These are phyloP conservation scores for Natrix natrix DNA, from an alignment of 2,797 vertebrate genomes.

Conservation along the genomic window DNA sequence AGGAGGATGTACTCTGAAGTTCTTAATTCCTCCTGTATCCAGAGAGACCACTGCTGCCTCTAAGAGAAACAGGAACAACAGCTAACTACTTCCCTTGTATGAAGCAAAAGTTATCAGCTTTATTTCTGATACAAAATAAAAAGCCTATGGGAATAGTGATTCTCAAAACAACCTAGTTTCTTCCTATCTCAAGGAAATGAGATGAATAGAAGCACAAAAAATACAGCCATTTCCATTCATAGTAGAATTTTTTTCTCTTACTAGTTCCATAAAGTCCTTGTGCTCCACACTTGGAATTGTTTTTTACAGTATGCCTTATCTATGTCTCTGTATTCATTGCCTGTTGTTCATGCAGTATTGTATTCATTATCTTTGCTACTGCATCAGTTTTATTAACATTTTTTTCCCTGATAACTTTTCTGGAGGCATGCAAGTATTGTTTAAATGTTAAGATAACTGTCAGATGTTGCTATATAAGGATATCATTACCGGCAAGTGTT, in stretches of 20 bases:
- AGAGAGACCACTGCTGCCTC: neutral
- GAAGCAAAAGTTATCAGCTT: neutral
- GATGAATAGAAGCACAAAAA: neutral
- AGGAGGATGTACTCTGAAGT: neutral
- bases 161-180: neutral
- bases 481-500: neutral
- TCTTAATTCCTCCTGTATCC: neutral
- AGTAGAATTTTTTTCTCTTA: neutral
- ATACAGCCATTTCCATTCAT: neutral
- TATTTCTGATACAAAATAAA: neutral
- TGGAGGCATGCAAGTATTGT: neutral
- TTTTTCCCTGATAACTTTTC: neutral
- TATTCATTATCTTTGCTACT: neutral
- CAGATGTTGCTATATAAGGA: neutral
- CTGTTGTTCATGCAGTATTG: neutral
- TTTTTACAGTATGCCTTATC: neutral
- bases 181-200: neutral
- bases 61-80: neutral
- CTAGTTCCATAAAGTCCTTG: neutral
- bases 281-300: neutral
- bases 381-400: neutral
- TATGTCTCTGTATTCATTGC: neutral
- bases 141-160: neutral
- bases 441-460: neutral
- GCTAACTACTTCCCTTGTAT: neutral